Percentiles rank a stretch among this genome's conserved stretches.
Evolutionary conservation across 2,888 invertebrate species (phyloP).

Genomic region (Pasiphila rectangulata): DNA sequence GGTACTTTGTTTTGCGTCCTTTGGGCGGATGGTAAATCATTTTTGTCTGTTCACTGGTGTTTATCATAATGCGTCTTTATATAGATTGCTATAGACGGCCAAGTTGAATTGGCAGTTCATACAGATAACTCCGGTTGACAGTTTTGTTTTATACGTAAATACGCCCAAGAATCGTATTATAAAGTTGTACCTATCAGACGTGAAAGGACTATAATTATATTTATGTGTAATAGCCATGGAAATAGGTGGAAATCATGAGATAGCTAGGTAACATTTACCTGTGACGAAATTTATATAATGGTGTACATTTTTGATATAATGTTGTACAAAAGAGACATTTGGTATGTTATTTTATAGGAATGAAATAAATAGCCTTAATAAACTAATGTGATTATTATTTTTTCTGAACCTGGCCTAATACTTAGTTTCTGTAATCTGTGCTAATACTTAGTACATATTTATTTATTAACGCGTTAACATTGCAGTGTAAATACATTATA

Average conservation of each 20-base stretch:
- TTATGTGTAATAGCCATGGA: conserved; percentile 65
- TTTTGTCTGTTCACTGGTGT: background rate
- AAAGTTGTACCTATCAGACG: conserved; percentile 60
- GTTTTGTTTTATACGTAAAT: conserved; percentile 13
- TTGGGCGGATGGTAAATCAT: background rate
- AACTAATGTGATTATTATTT: conserved; percentile 51
- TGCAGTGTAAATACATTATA: no score
- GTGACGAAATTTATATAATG: conserved; percentile 79
- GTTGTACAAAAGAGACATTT: conserved; percentile 82
- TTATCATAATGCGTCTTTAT: background rate
- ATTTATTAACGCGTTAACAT: no score
- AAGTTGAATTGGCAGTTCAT: background rate
- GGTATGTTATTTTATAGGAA: conserved; percentile 83
- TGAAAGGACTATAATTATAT: conserved; percentile 73
- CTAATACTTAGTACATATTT: no score
- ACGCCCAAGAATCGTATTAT: conserved; percentile 38
- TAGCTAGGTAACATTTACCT: conserved; percentile 80
- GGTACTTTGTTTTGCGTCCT: background rate
- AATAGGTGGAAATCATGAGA: conserved; percentile 58
- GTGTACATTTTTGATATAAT: conserved; percentile 82
- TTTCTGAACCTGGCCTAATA: no score
- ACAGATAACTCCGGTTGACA: conserved; percentile 1
- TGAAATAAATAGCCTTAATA: conserved; percentile 82
- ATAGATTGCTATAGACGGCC: background rate
- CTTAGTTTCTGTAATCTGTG: no score